phyloP scores from a whole-genome alignment of 2,113 vertebrate genomes.

The Chiloscyllium plagiosum region DNA sequence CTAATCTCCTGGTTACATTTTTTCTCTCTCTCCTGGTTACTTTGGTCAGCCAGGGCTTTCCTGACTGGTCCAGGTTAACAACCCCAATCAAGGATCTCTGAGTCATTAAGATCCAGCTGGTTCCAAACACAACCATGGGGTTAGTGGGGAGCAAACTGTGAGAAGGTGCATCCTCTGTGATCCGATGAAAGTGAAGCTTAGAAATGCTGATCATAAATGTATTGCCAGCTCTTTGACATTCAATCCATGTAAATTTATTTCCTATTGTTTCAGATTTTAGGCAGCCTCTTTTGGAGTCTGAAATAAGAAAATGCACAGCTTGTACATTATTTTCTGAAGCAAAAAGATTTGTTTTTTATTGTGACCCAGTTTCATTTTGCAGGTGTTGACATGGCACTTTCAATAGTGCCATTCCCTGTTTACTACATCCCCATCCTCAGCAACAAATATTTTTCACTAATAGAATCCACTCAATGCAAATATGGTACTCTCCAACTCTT shows the following conservation, averaged over 20 bases:
- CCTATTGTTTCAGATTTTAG: not conserved
- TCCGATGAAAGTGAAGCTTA: not conserved
- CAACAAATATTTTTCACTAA: not conserved
- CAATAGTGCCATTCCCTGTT: not conserved
- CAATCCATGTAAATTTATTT: not conserved
- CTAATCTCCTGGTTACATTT: too few species aligned
- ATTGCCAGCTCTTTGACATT: not conserved
- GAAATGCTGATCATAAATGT: not conserved
- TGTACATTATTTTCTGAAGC: not conserved
- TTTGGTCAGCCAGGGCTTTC: too few species aligned
- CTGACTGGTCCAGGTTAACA: too few species aligned
- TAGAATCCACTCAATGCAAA: not conserved
- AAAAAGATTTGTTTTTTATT: slow-evolving; percentile 7
- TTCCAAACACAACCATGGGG: not conserved
- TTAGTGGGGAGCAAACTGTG: not conserved
- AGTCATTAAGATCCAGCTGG: too few species aligned
- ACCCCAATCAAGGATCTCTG: too few species aligned
- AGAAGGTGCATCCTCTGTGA: not conserved
- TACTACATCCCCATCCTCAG: not conserved
- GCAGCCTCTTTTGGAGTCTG: not conserved
- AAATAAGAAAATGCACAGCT: not conserved
- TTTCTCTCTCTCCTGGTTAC: too few species aligned
- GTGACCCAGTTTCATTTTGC: not conserved
- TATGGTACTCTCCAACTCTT: not conserved
- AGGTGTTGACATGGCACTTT: not conserved